A percentile compares a stretch with the other conserved stretches of the same genome.
Evolutionary conservation across 2,888 invertebrate genomes (phyloP).

Genomic region (Timema podura): DNA sequence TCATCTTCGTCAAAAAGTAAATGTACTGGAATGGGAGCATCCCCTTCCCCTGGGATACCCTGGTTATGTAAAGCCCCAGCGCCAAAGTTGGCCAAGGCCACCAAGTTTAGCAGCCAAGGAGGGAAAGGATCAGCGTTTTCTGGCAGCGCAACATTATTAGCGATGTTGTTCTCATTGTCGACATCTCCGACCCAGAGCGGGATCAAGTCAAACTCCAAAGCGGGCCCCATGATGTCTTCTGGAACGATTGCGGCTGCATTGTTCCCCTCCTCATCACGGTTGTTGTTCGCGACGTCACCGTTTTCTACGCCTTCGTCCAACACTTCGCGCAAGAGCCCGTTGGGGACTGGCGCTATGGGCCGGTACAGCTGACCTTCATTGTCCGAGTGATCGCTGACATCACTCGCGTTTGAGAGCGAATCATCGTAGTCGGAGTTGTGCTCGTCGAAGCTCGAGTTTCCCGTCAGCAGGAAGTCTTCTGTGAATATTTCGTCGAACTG

Average conservation of each 20-base stretch:
- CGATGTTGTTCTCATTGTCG: conserved; percentile 27
- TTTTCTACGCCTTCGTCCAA: conserved; percentile 45
- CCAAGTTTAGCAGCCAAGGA: conserved; percentile 26
- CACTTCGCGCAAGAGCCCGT: conserved; percentile 27
- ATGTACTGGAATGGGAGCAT: too few species aligned
- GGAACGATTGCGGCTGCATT: conserved; percentile 42
- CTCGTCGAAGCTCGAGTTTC: conserved; percentile 11
- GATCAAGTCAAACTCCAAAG: conserved; percentile 36
- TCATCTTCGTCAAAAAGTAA: too few species aligned
- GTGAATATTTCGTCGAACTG: conserved; percentile 36
- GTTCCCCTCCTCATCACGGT: conserved; percentile 50
- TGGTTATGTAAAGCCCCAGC: conserved; percentile 4
- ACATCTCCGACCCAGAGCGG: conserved; percentile 21
- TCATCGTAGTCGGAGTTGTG: conserved; percentile 16
- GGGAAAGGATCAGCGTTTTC: conserved; percentile 27
- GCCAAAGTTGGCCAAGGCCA: conserved; percentile 21
- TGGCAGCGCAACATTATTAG: conserved; percentile 19
- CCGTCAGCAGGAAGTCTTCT: conserved; percentile 30
- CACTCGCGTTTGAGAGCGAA: conserved; percentile 25
- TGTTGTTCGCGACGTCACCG: conserved; percentile 52
- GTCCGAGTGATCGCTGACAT: conserved; percentile 12
- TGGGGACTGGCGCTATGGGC: conserved; percentile 12
- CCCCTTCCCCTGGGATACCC: too few species aligned
- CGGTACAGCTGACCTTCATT: conserved; percentile 18
- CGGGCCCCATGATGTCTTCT: conserved; percentile 31